Percentiles rank a stretch among this genome's conserved stretches.
phyloP scores from a whole-genome alignment of 2,888 invertebrate genomes.

The Agonopterix arenella region DNA sequence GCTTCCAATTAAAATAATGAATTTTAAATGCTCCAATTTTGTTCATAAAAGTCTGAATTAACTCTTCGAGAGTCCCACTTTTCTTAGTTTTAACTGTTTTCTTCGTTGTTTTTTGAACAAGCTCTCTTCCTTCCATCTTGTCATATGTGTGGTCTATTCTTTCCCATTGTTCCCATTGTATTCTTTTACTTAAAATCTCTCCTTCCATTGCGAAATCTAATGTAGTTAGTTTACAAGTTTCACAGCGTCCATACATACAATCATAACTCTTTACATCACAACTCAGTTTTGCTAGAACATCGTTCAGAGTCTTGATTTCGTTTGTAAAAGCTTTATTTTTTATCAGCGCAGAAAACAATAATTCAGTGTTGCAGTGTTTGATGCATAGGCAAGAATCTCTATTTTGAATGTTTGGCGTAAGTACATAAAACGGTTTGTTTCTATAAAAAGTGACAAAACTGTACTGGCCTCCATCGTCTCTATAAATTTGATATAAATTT shows the following conservation, averaged over 20 bases:
- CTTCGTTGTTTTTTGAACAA: constrained; percentile 9
- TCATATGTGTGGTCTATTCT: constrained; percentile 8
- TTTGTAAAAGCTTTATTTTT: too few species aligned
- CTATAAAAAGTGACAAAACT: neutral
- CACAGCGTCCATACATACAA: too few species aligned
- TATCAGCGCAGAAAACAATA: too few species aligned
- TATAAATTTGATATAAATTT: constrained; percentile 14
- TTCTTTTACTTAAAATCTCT: constrained; percentile 4
- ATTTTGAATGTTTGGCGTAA: too few species aligned
- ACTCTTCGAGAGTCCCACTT: constrained; percentile 4
- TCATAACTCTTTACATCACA: too few species aligned
- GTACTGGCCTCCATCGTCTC: constrained; percentile 8
- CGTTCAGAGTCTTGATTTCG: too few species aligned
- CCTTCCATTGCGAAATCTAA: neutral
- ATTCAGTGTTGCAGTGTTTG: too few species aligned
- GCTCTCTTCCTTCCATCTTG: constrained; percentile 6
- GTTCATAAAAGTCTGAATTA: constrained; percentile 7
- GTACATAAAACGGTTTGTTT: too few species aligned
- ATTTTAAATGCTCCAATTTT: constrained; percentile 1
- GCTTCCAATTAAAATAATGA: neutral
- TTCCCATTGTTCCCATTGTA: constrained; percentile 10
- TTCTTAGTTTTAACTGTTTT: too few species aligned
- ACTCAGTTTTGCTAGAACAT: too few species aligned
- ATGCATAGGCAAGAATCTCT: too few species aligned
- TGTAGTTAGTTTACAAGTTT: too few species aligned